Evolutionary conservation across 2,888 invertebrate species (phyloP).

Genomic region (Caprella mutica): DNA sequence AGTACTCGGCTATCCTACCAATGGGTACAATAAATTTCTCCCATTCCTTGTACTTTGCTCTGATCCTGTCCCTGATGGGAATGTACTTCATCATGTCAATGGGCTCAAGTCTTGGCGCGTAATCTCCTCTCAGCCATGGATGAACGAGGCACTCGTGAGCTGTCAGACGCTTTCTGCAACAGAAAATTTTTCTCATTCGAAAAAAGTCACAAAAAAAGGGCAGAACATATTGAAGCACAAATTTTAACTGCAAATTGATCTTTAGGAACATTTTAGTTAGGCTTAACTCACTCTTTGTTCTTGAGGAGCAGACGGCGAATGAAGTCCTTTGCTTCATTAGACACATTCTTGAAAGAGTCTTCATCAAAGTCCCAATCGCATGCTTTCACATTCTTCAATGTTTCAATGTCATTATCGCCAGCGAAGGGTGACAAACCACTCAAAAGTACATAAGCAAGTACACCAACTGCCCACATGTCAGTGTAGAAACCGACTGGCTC

Average conservation of each 20-base stretch:
- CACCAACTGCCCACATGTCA: slow-evolving; percentile 99
- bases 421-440: slow-evolving; percentile 98
- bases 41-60: slow-evolving; percentile 68
- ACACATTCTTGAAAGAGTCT: slow-evolving; percentile 85
- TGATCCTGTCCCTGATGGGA: slow-evolving; percentile 73
- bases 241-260: too few species aligned
- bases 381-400: slow-evolving; percentile 92
- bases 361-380: slow-evolving; percentile 99
- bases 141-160: slow-evolving; percentile 94
- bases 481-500: slow-evolving; percentile 99
- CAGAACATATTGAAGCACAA: too few species aligned
- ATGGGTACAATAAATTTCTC: slow-evolving; percentile 80
- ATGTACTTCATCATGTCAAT: slow-evolving; percentile 78
- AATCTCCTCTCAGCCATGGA: slow-evolving; percentile 85
- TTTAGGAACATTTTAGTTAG: background rate
- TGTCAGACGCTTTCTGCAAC: slow-evolving; percentile 78
- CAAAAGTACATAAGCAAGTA: slow-evolving; percentile 92
- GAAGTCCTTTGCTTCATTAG: slow-evolving; percentile 96
- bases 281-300: slow-evolving; percentile 70
- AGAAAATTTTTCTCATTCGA: too few species aligned
- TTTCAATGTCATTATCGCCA: slow-evolving; percentile 96
- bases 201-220: too few species aligned
- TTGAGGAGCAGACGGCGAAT: slow-evolving; percentile 80
- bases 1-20: slow-evolving; percentile 93
- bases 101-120: slow-evolving; percentile 56